A percentile compares a stretch with the other conserved stretches of the same genome.
These are phyloP conservation scores for Daktulosphaira vitifoliae DNA, from an alignment of 1,140 invertebrate species.

Conservation along the genomic window DNA sequence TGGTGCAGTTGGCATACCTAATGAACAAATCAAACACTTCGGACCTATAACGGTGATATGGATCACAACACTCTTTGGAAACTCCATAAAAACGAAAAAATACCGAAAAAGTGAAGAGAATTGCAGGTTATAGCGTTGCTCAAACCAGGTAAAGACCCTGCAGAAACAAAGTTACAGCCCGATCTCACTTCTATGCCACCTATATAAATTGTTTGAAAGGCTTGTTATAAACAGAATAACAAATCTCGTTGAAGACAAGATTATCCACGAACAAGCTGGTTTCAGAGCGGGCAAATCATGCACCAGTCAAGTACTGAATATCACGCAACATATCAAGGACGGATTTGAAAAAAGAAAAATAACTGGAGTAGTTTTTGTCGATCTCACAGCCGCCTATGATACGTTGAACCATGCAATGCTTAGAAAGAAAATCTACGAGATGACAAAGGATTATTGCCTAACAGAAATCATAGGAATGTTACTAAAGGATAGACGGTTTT, in stretches of 20 bases:
- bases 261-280: slow-evolving; percentile 34
- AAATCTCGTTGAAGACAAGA: background rate
- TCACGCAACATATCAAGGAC: slow-evolving; percentile 34
- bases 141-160: slow-evolving; percentile 36
- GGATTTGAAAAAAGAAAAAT: slow-evolving; percentile 28
- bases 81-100: slow-evolving; percentile 15
- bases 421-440: slow-evolving; percentile 24
- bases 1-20: too few species aligned
- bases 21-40: too few species aligned
- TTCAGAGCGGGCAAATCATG: slow-evolving; percentile 32
- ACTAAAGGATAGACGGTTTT: slow-evolving; percentile 34
- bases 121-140: slow-evolving; percentile 33
- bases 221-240: slow-evolving; percentile 31
- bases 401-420: slow-evolving; percentile 30
- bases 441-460: slow-evolving; percentile 4
- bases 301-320: slow-evolving; percentile 31
- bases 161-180: slow-evolving; percentile 29
- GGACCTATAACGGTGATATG: background rate
- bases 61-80: background rate
- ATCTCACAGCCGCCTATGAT: slow-evolving; percentile 34
- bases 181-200: slow-evolving; percentile 35
- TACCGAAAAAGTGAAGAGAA: slow-evolving; percentile 31
- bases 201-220: slow-evolving; percentile 34
- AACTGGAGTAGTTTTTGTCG: slow-evolving; percentile 31
- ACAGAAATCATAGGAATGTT: slow-evolving; percentile 6